Evolutionary conservation across 2,888 invertebrate species (phyloP), one percentile per base, ranked within the genome.

Genomic region (Temnothorax rugatulus): DNA sequence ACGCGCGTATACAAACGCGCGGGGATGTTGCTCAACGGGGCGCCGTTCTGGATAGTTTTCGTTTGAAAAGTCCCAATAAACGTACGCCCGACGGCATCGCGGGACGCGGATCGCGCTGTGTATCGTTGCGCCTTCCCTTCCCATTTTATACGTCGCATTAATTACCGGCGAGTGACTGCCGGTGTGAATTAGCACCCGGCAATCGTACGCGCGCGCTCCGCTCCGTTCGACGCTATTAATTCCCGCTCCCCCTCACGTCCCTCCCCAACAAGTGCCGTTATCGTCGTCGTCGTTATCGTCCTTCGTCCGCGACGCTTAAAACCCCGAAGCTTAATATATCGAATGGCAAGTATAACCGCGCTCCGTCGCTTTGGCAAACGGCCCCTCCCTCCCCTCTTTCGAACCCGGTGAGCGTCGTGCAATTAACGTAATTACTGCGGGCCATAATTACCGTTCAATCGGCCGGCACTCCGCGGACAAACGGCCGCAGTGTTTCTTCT

Each of bases 401-500:
- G 54, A 5, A 21, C 4, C 5, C 63, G 63, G n/a, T 68, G 54
- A 61, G 50, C 66, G 57, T 61, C 57, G 59, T 47, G 74, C 85
- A 88, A 91, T 91, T 88, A 91, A 85, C 85, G 83, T 87, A 89
- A 90, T 91, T 90, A 89, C 86, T 66, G 47, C 41, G 64, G 38
- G 68, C 52, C 75, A 76, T 87, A 90, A 91, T 91, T 87, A 87
- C 77, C 73, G 77, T 81, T 83, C 88, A 68, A 90, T 90, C 86
- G 84, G 82, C 83, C 61, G 83, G 71, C 82, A 63, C 47, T 44
- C 29, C 74, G 69, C 74, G 74, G 69, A 84, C 73, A 84, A 69
- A 73, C 75, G 61, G 52, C 79, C 25, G 25, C 57, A 77, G 63
- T 77, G 71, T 75, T 69, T 57, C 38, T 68, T 82, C 77, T 52